A percentile compares a stretch with the other conserved stretches of the same genome.
phyloP scores from a whole-genome alignment of 2,888 invertebrate species.

The Heteropelma amictum region DNA sequence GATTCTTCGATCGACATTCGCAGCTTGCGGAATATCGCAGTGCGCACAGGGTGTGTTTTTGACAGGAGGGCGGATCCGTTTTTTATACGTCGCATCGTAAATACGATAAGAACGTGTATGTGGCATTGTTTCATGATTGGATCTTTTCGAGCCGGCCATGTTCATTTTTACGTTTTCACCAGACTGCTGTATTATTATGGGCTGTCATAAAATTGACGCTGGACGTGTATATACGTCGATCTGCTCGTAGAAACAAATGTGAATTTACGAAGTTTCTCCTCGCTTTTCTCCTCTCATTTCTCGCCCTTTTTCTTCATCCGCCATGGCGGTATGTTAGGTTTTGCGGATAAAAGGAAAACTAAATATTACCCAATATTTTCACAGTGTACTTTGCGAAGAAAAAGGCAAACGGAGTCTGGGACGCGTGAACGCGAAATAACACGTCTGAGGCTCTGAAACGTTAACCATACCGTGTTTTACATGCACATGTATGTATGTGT shows the following conservation, averaged over 20 bases:
- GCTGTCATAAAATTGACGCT: conserved; percentile 30
- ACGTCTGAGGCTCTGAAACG: not conserved
- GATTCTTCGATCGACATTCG: not conserved
- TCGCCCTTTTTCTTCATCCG: not conserved
- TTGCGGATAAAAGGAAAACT: conserved; percentile 9
- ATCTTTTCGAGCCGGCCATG: not conserved
- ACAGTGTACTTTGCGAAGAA: not conserved
- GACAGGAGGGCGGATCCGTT: not conserved
- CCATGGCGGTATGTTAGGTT: not conserved
- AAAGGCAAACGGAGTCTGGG: conserved; percentile 4
- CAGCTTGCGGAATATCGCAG: not conserved
- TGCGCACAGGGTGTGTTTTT: conserved; percentile 1
- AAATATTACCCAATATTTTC: conserved; percentile 6
- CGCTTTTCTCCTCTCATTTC: not conserved
- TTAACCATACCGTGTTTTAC: not conserved
- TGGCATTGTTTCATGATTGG: conserved; percentile 8
- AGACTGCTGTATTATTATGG: conserved; percentile 20
- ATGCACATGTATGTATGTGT: not conserved
- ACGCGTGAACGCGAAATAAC: conserved; percentile 26
- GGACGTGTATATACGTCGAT: conserved; percentile 9
- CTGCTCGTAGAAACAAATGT: not conserved
- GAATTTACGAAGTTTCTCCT: not conserved
- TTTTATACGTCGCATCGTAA: conserved; percentile 14
- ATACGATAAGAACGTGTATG: conserved; percentile 18
- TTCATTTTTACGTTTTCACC: not conserved